phyloP scores from a whole-genome alignment of 2,797 vertebrate species.

The Lepilemur ruficaudatus region DNA sequence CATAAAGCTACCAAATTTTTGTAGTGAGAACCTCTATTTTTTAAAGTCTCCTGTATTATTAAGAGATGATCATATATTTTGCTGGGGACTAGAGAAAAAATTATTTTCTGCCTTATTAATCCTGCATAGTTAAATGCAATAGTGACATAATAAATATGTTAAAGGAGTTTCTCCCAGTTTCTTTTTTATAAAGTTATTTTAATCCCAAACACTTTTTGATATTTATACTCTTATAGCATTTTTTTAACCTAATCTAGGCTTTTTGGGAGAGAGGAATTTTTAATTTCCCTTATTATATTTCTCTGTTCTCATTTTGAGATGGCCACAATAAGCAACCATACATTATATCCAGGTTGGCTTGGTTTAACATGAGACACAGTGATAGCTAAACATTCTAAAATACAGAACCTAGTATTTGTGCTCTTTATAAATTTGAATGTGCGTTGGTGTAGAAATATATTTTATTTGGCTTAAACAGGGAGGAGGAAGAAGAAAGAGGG shows the following conservation, averaged over 20 bases:
- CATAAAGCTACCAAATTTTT: slow-evolving; percentile 55
- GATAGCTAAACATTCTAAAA: slow-evolving; percentile 29
- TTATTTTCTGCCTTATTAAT: slow-evolving; percentile 62
- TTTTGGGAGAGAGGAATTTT: background rate
- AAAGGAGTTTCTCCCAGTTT: background rate
- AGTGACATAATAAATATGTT: slow-evolving; percentile 13
- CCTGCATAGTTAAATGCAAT: slow-evolving; percentile 18
- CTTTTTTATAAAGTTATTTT: slow-evolving; percentile 46
- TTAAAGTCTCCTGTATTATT: slow-evolving; percentile 59
- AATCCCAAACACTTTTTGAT: slow-evolving; percentile 27
- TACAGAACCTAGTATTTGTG: background rate
- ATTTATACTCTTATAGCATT: background rate
- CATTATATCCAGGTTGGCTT: background rate
- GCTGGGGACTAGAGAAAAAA: slow-evolving; percentile 30
- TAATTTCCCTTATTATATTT: background rate
- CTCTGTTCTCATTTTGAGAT: background rate
- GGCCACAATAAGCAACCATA: background rate
- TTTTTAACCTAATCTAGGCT: background rate
- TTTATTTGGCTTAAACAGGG: slow-evolving; percentile 54
- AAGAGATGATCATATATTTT: slow-evolving; percentile 59
- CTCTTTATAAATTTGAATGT: slow-evolving; percentile 67
- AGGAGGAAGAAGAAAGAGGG: background rate
- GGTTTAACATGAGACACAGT: slow-evolving; percentile 21
- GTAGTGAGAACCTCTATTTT: background rate
- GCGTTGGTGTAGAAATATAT: slow-evolving; percentile 55